Base-by-base conservation (phyloP, 2,888 invertebrate genomes). In the Habroteleia sp. region DNA sequence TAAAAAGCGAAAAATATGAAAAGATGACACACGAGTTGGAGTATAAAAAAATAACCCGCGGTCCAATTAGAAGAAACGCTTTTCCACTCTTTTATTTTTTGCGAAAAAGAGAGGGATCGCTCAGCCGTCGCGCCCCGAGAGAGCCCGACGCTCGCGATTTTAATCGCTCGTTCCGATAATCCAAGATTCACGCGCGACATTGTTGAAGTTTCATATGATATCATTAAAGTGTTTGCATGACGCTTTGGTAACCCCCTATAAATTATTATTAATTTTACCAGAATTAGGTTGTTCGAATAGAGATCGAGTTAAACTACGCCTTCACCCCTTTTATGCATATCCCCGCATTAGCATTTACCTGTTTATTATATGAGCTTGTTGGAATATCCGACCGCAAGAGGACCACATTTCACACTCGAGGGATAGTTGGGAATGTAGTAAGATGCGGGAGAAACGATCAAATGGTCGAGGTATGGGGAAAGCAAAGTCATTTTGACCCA, bases 271-370 rank as follows among this genome's bases (percentile, higher is more conserved):
- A 66, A 66, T 60, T 46, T 66, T 13, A 52, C 37, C 29, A 50
- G 63, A 73, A 73, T 66, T 73, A 66, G 46, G 42, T 65, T 65
- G 65, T 46, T 73, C 39, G 52, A 66, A 60, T 60, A 39, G 44
- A 31, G 60, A 73, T 73, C 52, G 39, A 35, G 71, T 72, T 72
- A 72, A 62, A 54, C 56, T 56, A 23, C 56, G 17, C 14, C 44
- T 17, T 39, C 71, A n/a, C n/a, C 20, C 56, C 39, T 62, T 46
- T 48, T 39, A 63, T 46, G 52, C 56, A 56, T 41, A 63, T 48
- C 37, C 39, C 16, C 39, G 33, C 50, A 63, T 65, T 72, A 37
- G 63, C 63, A 65, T 72, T 63, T 58, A 65, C 63, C 50, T 72
- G 72, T 65, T 65, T 65, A 72, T 65, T 72, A 56, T 62, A 63